These are phyloP conservation scores for Ricordea florida DNA, from an alignment of 92 coral and sea anemone species.

Conservation along the genomic window DNA sequence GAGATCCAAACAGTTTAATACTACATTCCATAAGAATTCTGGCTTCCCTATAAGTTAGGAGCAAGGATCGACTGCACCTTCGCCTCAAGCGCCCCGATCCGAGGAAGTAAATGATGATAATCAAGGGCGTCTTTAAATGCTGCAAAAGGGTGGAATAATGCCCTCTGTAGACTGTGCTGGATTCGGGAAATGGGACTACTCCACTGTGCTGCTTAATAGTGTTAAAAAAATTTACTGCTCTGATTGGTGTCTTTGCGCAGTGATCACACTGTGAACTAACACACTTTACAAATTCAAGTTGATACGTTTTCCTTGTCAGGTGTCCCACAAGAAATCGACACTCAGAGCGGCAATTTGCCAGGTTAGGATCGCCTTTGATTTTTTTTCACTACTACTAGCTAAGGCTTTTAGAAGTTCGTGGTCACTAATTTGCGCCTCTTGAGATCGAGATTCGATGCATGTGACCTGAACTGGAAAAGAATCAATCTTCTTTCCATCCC, in stretches of 20 bases:
- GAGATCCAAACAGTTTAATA: too few species aligned
- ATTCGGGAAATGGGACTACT: neutral
- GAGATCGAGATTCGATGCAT: neutral
- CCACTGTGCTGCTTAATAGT: neutral
- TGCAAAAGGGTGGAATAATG: too few species aligned
- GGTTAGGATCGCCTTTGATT: neutral
- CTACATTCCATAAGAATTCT: too few species aligned
- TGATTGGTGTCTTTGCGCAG: neutral
- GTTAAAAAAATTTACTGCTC: neutral
- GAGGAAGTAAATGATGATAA: too few species aligned
- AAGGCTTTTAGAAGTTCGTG: neutral
- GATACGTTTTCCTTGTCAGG: neutral
- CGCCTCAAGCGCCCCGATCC: too few species aligned
- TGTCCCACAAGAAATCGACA: neutral
- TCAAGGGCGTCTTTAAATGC: too few species aligned
- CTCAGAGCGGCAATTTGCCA: neutral
- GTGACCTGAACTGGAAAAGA: conserved; percentile 8
- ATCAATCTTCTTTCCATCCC: conserved; percentile 14
- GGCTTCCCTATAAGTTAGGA: too few species aligned
- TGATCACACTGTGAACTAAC: neutral
- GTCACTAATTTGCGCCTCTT: neutral
- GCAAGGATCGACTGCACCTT: too few species aligned
- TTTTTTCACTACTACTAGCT: neutral
- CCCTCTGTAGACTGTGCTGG: neutral
- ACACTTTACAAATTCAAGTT: neutral